Base-by-base conservation (phyloP, 2,797 vertebrate genomes). In the Hydrocynus forskahlii region DNA sequence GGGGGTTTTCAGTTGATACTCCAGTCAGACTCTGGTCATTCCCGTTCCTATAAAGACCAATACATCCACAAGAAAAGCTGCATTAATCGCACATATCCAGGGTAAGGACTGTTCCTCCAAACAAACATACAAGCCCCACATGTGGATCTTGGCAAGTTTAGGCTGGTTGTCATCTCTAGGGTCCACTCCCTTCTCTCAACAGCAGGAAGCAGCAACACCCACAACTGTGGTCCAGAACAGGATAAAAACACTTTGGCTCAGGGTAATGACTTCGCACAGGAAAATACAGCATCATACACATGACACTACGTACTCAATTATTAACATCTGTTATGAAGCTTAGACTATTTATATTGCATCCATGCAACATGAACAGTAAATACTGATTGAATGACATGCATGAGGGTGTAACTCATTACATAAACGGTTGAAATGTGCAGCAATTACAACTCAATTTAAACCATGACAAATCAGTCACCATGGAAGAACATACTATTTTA, bases 101-200 rank as follows among this genome's bases (percentile, higher is more conserved):
- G 76, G 35, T 35, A 7, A 38, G 0, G 4, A 62, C 14, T 19
- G 21, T 23, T 80, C 62, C 17, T 35, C 62, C 59, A 45, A 50
- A 19, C 9, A n/a, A 64, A 59, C 14, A 75, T 19, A 40, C 4
- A 13, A 60, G 52, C 48, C 72, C 45, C 55, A 83, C 57, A 82
- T 72, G 73, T 74, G 50, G 14, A 82, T 64, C 19, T 80, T 17
- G 10, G 19, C 25, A 80, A 60, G 16, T 68, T 78, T 45, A 45
- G 50, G 57, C 12, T 69, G 25, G 62, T 63, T 67, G 78, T 77
- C n/a, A 78, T 23, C 21, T 35, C n/a, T 9, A 38, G 19, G 9
- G 63, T 84, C 69, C 76, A 85, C 81, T 80, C 86, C 83, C 82
- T 75, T 82, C n/a, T 29, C 23, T 72, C 12, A 59, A 81, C 1